Evolutionary conservation across 2,113 vertebrate species (phyloP), one percentile per base, ranked within the genome.

Genomic region (Callipepla squamata): DNA sequence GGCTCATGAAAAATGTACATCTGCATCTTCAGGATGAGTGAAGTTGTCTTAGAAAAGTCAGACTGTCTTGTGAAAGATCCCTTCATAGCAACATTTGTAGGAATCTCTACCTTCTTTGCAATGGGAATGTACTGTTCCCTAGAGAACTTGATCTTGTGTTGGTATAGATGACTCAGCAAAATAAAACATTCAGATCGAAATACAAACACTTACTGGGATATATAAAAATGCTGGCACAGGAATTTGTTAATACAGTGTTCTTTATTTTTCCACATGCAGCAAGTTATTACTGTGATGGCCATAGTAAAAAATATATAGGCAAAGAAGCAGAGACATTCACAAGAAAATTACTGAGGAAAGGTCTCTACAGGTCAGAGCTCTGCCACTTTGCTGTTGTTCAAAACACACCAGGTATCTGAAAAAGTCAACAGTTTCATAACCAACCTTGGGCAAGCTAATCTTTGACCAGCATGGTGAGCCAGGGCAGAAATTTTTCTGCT

Each of bases 341-440:
- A 82, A 80, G 6, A 80, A 69, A 91, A 83, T n/a, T 36, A 51
- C 6, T 0, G 0, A 92, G 13, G 50, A 79, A 23, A 77, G 26
- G 7, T 59, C 67, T 93, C 44, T 75, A 34, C 59, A 89, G 55
- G 90, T 81, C 59, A 92, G 65, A 83, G n/a, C n/a, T 86, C 72
- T 59, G 59, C n/a, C 76, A 42, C 72, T 89, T 81, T 91, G 36
- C 38, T 69, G 80, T 57, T 93, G 51, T 45, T 67, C 48, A 83
- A 87, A 92, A 94, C 70, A 74, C 45, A 51, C 25, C 11, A 6
- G 19, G 8, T 66, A 81, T 61, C 90, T 93, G 93, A 92, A 94
- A n/a, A 96, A 89, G 87, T 94, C 93, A 96, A 90, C 79, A 93
- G 89, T 97, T 96, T 96, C 91, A 89, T 65, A 97, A 97, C 61